Base-by-base conservation (phyloP, 2,888 invertebrate genomes). In the Zhuqinia jingwanae region DNA sequence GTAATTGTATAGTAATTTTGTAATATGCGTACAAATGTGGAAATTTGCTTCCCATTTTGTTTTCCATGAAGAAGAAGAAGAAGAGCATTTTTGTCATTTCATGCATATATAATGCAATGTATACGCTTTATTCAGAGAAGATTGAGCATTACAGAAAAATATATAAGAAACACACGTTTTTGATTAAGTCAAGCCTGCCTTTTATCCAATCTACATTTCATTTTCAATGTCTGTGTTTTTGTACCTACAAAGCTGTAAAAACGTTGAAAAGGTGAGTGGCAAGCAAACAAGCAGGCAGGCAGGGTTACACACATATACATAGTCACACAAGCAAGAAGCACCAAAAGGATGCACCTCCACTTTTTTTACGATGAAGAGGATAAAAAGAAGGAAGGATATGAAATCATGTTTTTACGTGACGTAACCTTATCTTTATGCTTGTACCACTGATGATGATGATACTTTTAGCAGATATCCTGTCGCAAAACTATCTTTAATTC, bases 371-470 rank as follows among this genome's bases (percentile, higher is more conserved):
- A 36, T 70, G 53, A 68, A 70, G 50, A 65, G 25, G 81, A 73
- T 36, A 36, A 36, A n/a, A 6, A 36, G 53, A 63, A 82, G 75
- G 84, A 77, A 77, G 84, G 70, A 84, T 84, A 76, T 82, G 56
- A 73, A 82, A 70, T 47, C 17, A 70, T 60, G 63, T 60, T 77
- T 84, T 77, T 77, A 84, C 63, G 84, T 77, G 84, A 84, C 63
- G 84, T 70, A 84, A 77, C 77, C 84, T 77, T 75, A 73, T 73
- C 56, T 56, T 60, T 15, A 13, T 1, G 22, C 25, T 58, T 76
- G 56, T 76, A 60, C 30, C 17, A 56, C 30, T 36, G 36, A 36
- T 36, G 36, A 36, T 36, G 36, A 36, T 36, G 36, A 36, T 36
- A 36, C 36, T 17, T 77, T 56, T 11, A 22, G 60, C 47, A 78